Conservation (phyloP, 2,797 vertebrate genomes). For the Tenualosa thibaudeaui region DNA sequence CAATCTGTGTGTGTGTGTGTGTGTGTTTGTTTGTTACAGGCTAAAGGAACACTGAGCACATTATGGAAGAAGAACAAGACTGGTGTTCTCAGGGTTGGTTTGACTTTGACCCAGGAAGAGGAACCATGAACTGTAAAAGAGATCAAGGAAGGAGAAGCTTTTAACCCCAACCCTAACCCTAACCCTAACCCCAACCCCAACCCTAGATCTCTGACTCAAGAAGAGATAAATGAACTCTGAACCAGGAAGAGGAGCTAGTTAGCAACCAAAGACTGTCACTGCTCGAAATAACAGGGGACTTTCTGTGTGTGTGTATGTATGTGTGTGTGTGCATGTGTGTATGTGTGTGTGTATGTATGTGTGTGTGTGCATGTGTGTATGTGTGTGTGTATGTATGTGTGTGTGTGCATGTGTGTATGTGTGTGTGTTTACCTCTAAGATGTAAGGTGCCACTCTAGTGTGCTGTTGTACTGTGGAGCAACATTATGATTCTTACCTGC, state of each 20-base stretch:
- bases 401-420: not conserved
- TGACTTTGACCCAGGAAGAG: not conserved
- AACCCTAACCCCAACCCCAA: too few species aligned
- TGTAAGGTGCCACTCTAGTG: too few species aligned
- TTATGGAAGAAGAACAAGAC: not conserved
- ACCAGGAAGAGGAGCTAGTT: not conserved
- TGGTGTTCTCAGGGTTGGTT: not conserved
- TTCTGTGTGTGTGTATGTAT: not conserved
- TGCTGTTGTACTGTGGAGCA: too few species aligned
- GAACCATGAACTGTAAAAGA: not conserved
- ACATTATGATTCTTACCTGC: too few species aligned
- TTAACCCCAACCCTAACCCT: too few species aligned
- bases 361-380: not conserved
- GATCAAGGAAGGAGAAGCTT: not conserved
- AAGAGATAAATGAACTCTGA: not conserved
- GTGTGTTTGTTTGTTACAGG: not conserved
- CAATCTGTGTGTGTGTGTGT: not conserved
- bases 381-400: not conserved
- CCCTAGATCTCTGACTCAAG: not conserved
- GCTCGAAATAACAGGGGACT: not conserved
- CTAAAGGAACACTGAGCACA: constrained; percentile 1
- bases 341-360: not conserved
- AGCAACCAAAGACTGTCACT: not conserved
- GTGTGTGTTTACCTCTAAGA: not conserved
- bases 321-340: not conserved